A percentile compares a stretch with the other conserved stretches of the same genome.
phyloP scores from a whole-genome alignment of 2,888 invertebrate genomes.

The Pecten maximus region DNA sequence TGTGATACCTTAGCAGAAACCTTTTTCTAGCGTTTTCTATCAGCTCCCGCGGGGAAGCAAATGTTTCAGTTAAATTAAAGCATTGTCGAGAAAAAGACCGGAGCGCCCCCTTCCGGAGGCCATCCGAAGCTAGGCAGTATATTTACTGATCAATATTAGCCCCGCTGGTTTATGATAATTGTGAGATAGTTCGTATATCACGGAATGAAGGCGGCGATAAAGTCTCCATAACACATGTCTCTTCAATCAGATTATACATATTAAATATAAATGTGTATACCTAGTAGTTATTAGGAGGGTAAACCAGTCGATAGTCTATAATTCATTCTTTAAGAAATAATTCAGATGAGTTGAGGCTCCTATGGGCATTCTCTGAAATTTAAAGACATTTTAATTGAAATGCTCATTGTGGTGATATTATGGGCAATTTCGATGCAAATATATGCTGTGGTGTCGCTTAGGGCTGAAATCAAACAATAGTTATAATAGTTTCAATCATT shows the following conservation, averaged over 20 bases:
- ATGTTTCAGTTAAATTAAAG: conserved; percentile 35
- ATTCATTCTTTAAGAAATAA: background rate
- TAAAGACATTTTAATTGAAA: background rate
- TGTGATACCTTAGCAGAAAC: conserved; percentile 50
- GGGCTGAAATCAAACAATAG: too few relatives aligned
- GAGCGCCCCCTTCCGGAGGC: conserved; percentile 33
- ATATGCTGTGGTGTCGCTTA: too few relatives aligned
- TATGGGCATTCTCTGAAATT: background rate
- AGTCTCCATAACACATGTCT: background rate
- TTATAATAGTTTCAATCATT: too few relatives aligned
- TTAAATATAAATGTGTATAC: background rate
- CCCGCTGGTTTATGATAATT: conserved; percentile 29
- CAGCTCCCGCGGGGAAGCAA: conserved; percentile 50
- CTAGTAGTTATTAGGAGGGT: background rate
- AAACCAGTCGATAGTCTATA: background rate
- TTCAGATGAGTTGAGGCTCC: background rate
- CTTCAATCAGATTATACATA: background rate
- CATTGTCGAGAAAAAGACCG: conserved; percentile 35
- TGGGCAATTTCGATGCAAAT: background rate
- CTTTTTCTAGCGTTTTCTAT: conserved; percentile 52
- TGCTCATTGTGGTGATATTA: background rate
- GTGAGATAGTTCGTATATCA: background rate
- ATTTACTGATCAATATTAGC: conserved; percentile 33
- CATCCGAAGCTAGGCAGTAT: conserved; percentile 25
- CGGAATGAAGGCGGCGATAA: background rate